Base-by-base conservation (phyloP, 2,113 vertebrate species). In the Trogon melanurus region DNA sequence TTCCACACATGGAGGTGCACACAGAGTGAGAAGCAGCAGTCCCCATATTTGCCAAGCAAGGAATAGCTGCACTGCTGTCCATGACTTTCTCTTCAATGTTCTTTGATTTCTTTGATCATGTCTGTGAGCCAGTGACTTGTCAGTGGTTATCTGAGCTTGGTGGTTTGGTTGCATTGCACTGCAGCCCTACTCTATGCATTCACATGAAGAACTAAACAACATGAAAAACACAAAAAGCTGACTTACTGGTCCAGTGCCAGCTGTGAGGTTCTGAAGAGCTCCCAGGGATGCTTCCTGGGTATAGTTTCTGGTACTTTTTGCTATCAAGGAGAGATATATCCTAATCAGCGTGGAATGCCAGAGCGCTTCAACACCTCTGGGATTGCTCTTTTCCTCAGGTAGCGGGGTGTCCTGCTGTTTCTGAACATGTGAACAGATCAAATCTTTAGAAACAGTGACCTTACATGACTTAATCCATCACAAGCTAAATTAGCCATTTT, bases 181-280 rank as follows among this genome's bases (percentile, higher is more conserved):
- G 30, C 30, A 81, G 53, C 12, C 22, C 76, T 54, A 45, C 27
- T 44, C 19, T 10, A 26, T 0, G 0, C 10, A 21, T 65, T 53
- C 67, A 58, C 41, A 36, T 51, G 21, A 75, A 82, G 53, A 95
- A 60, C 2, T 34, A 41, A 84, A 32, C 30, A 15, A 80, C 5
- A 53, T 56, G 34, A 66, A 74, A 85, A 72, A n/a, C 23, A 13
- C 38, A 53, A 18, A 21, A 70, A 30, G 16, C 18, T 58, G 70
- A 97, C 98, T 98, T 97, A 99, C 99, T 53, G 92, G 95, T 83
- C 98, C 98, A 7, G 80, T 98, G 60, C 98, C 98, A 5, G 99
- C 98, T 0, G 99, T 99, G 97, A 99, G 98, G 97, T 99, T 99
- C 97, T 99, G 99, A 79, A 99, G 98, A 1, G 99, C 99, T 51